Evolutionary conservation across 1,140 invertebrate genomes (phyloP).

Genomic region (Gonatopus flavifemur): DNA sequence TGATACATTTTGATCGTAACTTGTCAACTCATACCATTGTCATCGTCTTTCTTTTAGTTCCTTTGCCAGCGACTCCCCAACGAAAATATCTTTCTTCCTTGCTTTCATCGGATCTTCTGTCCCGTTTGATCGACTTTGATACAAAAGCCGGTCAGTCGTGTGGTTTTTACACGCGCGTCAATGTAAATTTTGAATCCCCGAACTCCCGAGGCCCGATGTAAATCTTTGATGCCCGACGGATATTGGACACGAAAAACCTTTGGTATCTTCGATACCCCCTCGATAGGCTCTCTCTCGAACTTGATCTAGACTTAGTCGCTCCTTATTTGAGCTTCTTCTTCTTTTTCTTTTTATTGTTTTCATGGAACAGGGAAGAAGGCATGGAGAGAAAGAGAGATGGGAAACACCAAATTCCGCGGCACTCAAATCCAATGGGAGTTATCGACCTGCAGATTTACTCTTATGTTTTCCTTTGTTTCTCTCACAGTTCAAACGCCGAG

Average conservation of each 20-base stretch:
- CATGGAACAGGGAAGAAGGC: conserved; percentile 25
- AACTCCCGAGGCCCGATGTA: conserved; percentile 36
- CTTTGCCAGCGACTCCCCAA: neutral
- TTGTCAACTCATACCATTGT: too few species aligned
- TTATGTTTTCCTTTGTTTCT: conserved; percentile 20
- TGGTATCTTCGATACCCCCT: conserved; percentile 19
- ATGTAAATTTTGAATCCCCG: conserved; percentile 45
- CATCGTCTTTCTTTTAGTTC: too few species aligned
- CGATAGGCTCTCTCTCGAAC: conserved; percentile 10
- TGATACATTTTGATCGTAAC: too few species aligned
- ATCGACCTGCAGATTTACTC: conserved; percentile 24
- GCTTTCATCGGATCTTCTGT: conserved; percentile 19
- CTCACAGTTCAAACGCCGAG: too few species aligned
- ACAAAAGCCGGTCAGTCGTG: conserved; percentile 20
- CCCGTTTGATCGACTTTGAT: too few species aligned
- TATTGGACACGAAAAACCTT: conserved; percentile 31
- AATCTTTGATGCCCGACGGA: conserved; percentile 32
- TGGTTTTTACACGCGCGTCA: conserved; percentile 51
- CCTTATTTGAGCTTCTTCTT: conserved; percentile 10
- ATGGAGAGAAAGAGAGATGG: too few species aligned
- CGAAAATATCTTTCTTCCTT: neutral
- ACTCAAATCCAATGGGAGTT: conserved; percentile 34
- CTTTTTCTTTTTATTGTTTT: conserved; percentile 23
- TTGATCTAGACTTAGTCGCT: conserved; percentile 16
- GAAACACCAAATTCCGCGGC: conserved; percentile 51